Evolutionary conservation across 2,888 invertebrate genomes (phyloP).

Genomic region (Leptinotarsa juncta): DNA sequence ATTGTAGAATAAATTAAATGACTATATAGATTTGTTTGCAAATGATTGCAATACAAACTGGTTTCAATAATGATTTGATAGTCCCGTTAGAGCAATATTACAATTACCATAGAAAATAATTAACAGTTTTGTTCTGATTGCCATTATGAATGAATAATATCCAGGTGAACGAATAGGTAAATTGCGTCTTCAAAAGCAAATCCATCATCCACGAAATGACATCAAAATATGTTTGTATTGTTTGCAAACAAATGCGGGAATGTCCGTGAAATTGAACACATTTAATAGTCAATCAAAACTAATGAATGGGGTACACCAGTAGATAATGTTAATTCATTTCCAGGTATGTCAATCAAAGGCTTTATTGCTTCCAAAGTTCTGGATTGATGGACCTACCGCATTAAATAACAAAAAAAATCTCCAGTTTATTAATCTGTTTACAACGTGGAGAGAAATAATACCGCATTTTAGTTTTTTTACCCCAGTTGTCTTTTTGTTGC

Average conservation of each 20-base stretch:
- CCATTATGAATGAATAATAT: too few relatives aligned
- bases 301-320: neutral
- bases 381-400: neutral
- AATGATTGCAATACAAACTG: too few relatives aligned
- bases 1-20: too few relatives aligned
- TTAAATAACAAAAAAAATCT: neutral
- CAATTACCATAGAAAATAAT: too few relatives aligned
- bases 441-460: too few relatives aligned
- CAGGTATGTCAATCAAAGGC: neutral
- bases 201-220: conserved; percentile 13
- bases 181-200: neutral
- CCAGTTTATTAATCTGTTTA: too few relatives aligned
- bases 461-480: too few relatives aligned
- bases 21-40: too few relatives aligned
- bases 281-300: conserved; percentile 2
- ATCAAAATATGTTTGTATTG: neutral
- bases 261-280: neutral
- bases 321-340: neutral
- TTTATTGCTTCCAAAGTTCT: neutral
- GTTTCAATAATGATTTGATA: too few relatives aligned
- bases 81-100: too few relatives aligned
- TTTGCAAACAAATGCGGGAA: neutral
- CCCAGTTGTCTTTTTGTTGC: too few relatives aligned
- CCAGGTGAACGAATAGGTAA: neutral
- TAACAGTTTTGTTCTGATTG: too few relatives aligned